Percentiles rank a stretch among this genome's conserved stretches.
These are phyloP conservation scores for Catalaphyllia jardinei DNA, from an alignment of 64 coral and sea anemone genomes.

Conservation along the genomic window DNA sequence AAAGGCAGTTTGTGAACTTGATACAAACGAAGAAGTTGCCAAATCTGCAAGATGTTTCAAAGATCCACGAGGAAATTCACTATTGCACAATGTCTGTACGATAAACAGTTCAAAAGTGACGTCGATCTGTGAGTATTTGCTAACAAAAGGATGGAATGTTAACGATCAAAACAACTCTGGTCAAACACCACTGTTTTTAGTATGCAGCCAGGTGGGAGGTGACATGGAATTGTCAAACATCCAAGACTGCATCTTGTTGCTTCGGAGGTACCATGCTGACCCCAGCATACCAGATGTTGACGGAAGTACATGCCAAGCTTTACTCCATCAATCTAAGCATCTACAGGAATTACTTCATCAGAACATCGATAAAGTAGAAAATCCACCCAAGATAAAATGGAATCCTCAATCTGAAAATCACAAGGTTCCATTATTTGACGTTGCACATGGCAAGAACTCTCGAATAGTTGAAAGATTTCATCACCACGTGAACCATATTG, in stretches of 20 bases:
- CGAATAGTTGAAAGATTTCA: conserved; percentile 14
- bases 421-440: conserved; percentile 13
- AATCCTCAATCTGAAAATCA: conserved; percentile 41
- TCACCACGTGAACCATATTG: conserved; percentile 42
- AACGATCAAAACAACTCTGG: conserved; percentile 10
- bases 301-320: conserved; percentile 35
- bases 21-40: neutral
- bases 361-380: neutral
- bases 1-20: conserved; percentile 1
- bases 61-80: neutral
- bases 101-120: neutral
- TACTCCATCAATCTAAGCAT: neutral
- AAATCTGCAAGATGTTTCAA: neutral
- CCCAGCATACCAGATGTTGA: neutral
- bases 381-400: conserved; percentile 53
- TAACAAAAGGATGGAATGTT: conserved; percentile 20
- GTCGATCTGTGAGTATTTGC: conserved; percentile 16
- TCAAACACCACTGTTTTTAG: conserved; percentile 9
- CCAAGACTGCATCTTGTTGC: neutral
- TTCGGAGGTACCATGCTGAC: conserved; percentile 42
- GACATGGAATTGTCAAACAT: too few species aligned
- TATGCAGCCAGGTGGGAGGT: neutral
- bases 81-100: neutral
- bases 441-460: conserved; percentile 27
- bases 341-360: conserved; percentile 10